These are phyloP conservation scores for Microhierax caerulescens DNA, from an alignment of 2,797 vertebrate species.

Conservation along the genomic window DNA sequence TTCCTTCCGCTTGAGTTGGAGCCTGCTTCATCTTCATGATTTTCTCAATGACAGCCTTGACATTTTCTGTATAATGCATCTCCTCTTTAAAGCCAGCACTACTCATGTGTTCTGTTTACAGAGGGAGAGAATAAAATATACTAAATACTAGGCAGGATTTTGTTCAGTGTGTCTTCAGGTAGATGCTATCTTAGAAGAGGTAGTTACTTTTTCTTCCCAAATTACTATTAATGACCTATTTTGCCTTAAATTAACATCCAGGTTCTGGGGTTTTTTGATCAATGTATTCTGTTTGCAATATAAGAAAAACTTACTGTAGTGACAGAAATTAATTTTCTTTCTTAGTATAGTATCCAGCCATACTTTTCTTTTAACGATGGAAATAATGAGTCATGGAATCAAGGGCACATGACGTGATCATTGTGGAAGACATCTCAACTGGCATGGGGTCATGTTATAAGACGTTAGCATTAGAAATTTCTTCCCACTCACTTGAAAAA, in stretches of 20 bases:
- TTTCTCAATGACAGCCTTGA: not conserved
- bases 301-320: not conserved
- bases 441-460: not conserved
- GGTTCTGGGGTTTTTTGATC: not conserved
- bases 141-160: not conserved
- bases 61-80: not conserved
- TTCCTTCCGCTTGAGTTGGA: not conserved
- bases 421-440: not conserved
- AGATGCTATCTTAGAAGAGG: not conserved
- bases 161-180: not conserved
- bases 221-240: not conserved
- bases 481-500: not conserved
- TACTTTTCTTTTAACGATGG: not conserved
- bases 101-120: not conserved
- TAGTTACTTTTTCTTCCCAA: not conserved
- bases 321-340: not conserved
- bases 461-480: not conserved
- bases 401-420: not conserved
- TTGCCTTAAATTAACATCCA: not conserved
- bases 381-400: slow-evolving; percentile 24
- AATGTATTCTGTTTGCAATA: not conserved
- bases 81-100: not conserved
- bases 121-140: not conserved
- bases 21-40: not conserved
- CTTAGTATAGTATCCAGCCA: not conserved